Evolutionary conservation across 1,140 invertebrate species (phyloP).

Genomic region (Caenorhabditis remanei): DNA sequence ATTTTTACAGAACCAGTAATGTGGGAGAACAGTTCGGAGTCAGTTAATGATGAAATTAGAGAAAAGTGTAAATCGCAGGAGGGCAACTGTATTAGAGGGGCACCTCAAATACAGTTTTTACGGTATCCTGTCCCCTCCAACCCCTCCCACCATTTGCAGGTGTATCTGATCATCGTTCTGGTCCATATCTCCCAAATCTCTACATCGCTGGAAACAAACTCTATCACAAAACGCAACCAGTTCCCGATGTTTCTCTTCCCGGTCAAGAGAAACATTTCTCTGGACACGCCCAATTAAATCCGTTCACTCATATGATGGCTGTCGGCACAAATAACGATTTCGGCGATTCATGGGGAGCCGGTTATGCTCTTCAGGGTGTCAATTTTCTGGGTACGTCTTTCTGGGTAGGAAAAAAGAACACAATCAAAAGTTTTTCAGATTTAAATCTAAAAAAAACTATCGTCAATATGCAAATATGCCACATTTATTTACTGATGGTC

Average conservation of each 20-base stretch:
- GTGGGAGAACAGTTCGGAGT: too few relatives aligned
- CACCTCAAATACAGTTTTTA: too few relatives aligned
- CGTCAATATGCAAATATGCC: constrained; percentile 61
- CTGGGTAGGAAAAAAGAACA: not conserved
- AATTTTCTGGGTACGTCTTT: constrained; percentile 57
- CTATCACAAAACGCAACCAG: constrained; percentile 62
- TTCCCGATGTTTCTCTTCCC: constrained; percentile 63
- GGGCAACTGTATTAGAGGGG: too few relatives aligned
- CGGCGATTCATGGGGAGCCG: constrained; percentile 62
- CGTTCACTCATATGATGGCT: constrained; percentile 62
- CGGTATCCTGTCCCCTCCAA: too few relatives aligned
- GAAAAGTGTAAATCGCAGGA: too few relatives aligned
- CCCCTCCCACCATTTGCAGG: not conserved
- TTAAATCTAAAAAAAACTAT: constrained; percentile 57
- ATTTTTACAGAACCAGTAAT: too few relatives aligned
- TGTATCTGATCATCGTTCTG: constrained; percentile 64
- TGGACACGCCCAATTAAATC: constrained; percentile 62
- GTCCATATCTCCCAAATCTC: constrained; percentile 62
- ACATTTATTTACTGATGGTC: constrained; percentile 58
- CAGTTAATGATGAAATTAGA: too few relatives aligned
- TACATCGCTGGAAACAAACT: constrained; percentile 65
- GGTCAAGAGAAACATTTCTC: constrained; percentile 64
- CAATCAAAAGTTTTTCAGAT: constrained; percentile 23
- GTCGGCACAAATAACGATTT: constrained; percentile 58
- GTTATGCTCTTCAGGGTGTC: constrained; percentile 64